Evolutionary conservation across 2,113 vertebrate genomes (phyloP).

Genomic region (Sturnus vulgaris): DNA sequence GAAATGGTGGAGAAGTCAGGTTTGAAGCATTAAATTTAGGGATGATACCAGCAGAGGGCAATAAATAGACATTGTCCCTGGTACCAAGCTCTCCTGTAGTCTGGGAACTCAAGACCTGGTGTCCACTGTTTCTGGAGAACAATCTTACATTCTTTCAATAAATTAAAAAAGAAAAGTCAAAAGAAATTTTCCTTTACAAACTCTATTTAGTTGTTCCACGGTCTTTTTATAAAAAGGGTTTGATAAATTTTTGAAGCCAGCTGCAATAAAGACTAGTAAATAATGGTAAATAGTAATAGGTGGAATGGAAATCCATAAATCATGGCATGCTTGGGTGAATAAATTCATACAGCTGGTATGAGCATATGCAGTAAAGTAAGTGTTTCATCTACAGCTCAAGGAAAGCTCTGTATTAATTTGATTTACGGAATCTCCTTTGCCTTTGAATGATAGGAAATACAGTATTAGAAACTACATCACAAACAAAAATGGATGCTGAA

Average conservation of each 20-base stretch:
- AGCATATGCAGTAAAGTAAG: neutral
- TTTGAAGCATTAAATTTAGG: neutral
- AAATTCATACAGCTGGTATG: neutral
- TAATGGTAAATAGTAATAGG: neutral
- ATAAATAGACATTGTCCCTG: neutral
- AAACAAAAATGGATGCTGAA: neutral
- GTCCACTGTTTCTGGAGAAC: neutral
- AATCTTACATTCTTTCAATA: neutral
- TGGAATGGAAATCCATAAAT: neutral
- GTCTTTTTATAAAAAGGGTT: neutral
- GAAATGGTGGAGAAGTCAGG: neutral
- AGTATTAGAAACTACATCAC: neutral
- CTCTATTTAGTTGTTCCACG: neutral
- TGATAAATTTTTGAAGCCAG: neutral
- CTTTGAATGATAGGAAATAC: neutral
- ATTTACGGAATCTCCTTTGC: neutral
- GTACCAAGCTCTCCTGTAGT: neutral
- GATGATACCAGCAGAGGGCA: constrained; percentile 29
- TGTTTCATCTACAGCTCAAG: rapidly evolving
- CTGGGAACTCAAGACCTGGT: neutral
- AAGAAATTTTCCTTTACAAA: neutral
- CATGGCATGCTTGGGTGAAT: neutral
- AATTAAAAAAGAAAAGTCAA: neutral
- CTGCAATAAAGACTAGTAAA: neutral
- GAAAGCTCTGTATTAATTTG: neutral